Conservation (phyloP, 2,113 vertebrate species). For the Antechinus stuartii region DNA sequence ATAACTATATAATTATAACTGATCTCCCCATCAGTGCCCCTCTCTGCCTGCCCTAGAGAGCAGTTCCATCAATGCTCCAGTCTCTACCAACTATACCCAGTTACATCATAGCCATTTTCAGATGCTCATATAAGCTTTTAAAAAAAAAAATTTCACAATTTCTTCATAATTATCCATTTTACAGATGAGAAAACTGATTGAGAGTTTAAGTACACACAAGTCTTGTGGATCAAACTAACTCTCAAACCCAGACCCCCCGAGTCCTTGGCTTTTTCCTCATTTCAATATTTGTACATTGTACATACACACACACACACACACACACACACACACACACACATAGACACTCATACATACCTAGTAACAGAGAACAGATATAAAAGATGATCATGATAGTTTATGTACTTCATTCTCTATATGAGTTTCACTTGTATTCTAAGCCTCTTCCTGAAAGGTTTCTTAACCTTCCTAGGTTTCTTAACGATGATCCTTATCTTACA, state of each 20-base stretch:
- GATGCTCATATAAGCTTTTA: background rate
- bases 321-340: too few species aligned
- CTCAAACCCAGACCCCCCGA: background rate
- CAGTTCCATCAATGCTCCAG: too few species aligned
- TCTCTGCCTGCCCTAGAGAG: too few species aligned
- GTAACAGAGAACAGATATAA: background rate
- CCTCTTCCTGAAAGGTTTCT: background rate
- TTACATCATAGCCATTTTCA: background rate
- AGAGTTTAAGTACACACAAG: background rate
- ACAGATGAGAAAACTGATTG: background rate
- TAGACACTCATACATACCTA: too few species aligned
- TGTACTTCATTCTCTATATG: background rate
- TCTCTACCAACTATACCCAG: too few species aligned
- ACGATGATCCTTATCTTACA: background rate
- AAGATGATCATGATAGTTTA: background rate
- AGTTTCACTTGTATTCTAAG: background rate
- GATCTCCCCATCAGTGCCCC: too few species aligned
- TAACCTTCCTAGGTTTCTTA: background rate
- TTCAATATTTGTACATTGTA: background rate
- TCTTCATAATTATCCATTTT: background rate
- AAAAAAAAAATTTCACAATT: background rate
- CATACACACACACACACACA: fast-evolving
- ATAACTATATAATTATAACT: too few species aligned
- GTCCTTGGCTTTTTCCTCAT: background rate
- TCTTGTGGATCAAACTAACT: background rate